Percentiles rank a stretch among this genome's conserved stretches.
Conservation (phyloP, 1,140 invertebrate species). For the Eumaeus atala region DNA sequence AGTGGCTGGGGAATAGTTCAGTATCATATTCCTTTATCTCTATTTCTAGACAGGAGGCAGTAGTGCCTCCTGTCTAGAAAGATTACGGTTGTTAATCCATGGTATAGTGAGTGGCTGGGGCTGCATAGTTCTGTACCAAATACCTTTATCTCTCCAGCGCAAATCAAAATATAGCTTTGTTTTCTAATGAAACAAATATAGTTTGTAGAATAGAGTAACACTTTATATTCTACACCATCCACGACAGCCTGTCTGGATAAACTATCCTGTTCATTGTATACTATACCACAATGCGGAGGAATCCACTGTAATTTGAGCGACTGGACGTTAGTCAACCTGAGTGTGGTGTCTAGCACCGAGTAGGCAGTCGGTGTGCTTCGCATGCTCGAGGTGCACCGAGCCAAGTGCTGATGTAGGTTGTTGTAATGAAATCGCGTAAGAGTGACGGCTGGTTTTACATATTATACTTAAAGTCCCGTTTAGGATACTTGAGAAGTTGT, state of each 20-base stretch:
- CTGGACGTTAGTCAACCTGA: background rate
- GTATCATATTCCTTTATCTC: conserved; percentile 21
- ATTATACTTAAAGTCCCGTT: too few relatives aligned
- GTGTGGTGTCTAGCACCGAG: background rate
- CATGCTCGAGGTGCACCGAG: background rate
- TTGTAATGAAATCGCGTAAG: background rate
- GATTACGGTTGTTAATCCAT: conserved; percentile 12
- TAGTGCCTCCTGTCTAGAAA: background rate
- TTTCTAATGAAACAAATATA: background rate
- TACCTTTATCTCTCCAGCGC: conserved; percentile 14
- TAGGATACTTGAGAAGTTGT: too few relatives aligned
- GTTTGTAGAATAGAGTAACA: background rate
- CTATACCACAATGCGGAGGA: background rate
- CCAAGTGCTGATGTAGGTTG: background rate
- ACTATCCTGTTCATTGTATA: background rate
- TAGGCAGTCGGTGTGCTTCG: background rate
- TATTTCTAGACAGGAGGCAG: background rate
- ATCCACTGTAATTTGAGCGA: background rate
- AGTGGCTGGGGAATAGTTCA: conserved; percentile 18
- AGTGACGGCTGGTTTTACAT: too few relatives aligned
- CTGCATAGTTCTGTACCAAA: conserved; percentile 21
- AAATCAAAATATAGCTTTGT: conserved; percentile 19
- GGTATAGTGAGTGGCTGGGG: conserved; percentile 10
- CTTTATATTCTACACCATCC: background rate
- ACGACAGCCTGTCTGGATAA: background rate